phyloP scores from a whole-genome alignment of 2,113 vertebrate species.

The Dromiciops gliroides region DNA sequence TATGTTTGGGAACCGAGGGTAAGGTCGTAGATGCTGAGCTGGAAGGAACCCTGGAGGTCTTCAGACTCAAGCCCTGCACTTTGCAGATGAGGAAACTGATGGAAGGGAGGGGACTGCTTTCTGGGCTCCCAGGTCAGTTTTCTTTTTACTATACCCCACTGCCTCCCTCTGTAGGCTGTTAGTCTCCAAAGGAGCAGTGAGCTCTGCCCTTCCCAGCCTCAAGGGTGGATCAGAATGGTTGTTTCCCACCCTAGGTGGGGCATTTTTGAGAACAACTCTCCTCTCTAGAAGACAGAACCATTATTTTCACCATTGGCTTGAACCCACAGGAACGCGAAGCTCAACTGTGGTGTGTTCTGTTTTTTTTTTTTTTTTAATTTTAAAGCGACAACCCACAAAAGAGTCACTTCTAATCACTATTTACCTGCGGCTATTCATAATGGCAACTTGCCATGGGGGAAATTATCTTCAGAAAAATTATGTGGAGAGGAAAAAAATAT shows the following conservation, averaged over 20 bases:
- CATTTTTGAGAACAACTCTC: conserved; percentile 14
- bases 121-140: background rate
- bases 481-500: background rate
- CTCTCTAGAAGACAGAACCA: background rate
- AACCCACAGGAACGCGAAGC: background rate
- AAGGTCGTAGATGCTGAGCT: background rate
- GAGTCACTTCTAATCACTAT: background rate
- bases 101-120: background rate
- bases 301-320: background rate
- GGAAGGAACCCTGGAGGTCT: background rate
- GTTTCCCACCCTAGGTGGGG: background rate
- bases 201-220: background rate
- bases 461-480: conserved; percentile 10
- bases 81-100: background rate
- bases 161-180: background rate
- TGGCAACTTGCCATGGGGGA: background rate
- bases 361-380: background rate
- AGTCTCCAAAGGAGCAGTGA: background rate
- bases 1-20: background rate
- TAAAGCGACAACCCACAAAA: background rate
- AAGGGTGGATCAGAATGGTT: background rate
- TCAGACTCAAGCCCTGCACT: background rate
- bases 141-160: background rate
- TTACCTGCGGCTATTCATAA: background rate
- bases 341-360: background rate